These are phyloP conservation scores for Ivindomyrus marchei DNA, from an alignment of 2,113 vertebrate species.

Conservation along the genomic window DNA sequence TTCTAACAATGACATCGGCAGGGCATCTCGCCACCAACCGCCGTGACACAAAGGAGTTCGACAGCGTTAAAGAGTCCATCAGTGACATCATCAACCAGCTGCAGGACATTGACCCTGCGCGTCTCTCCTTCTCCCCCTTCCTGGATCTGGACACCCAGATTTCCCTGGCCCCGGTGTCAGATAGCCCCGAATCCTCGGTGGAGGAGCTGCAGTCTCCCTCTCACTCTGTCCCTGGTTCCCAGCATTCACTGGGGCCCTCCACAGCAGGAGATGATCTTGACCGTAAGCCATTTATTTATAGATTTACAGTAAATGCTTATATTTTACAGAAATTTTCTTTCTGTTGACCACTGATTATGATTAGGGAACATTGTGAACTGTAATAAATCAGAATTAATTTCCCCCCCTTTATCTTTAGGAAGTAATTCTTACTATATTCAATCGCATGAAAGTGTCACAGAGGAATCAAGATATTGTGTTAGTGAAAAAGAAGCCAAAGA, in stretches of 20 bases:
- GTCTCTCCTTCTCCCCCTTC: slow-evolving; percentile 68
- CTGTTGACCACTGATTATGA: neutral
- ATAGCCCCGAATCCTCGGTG: slow-evolving; percentile 66
- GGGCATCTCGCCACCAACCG: slow-evolving; percentile 47
- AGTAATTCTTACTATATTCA: slow-evolving; percentile 41
- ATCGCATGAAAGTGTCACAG: slow-evolving; percentile 23
- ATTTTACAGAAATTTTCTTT: neutral
- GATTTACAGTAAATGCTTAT: neutral
- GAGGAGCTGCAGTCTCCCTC: slow-evolving; percentile 63
- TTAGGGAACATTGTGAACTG: neutral
- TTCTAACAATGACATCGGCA: slow-evolving; percentile 56
- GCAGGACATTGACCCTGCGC: slow-evolving; percentile 62
- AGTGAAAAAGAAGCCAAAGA: slow-evolving; percentile 33
- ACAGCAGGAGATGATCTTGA: slow-evolving; percentile 19
- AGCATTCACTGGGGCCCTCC: slow-evolving; percentile 50
- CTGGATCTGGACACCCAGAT: slow-evolving; percentile 70
- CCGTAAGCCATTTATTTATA: neutral
- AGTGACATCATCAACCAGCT: slow-evolving; percentile 68
- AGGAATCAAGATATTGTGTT: slow-evolving; percentile 22
- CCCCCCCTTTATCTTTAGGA: slow-evolving; percentile 26
- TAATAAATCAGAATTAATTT: neutral
- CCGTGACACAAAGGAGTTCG: slow-evolving; percentile 57
- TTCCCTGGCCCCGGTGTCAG: slow-evolving; percentile 63
- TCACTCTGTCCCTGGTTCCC: slow-evolving; percentile 54
- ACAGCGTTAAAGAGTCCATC: slow-evolving; percentile 65